phyloP scores from a whole-genome alignment of 2,113 vertebrate species.

The Bungarus multicinctus region DNA sequence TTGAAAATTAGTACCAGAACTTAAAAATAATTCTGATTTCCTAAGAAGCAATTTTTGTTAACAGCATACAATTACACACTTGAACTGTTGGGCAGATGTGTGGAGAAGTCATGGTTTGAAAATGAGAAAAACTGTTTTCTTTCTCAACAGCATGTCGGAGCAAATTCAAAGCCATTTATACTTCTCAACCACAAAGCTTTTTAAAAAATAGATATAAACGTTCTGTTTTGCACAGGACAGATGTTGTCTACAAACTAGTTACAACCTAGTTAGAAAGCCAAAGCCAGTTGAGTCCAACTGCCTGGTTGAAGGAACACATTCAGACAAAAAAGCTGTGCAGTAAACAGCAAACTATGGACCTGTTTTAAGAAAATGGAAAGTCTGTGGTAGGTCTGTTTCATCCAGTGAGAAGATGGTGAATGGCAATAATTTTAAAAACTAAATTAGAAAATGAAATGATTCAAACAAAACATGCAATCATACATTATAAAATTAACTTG shows the following conservation, averaged over 20 bases:
- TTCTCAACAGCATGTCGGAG: constrained; percentile 37
- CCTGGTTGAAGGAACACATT: constrained; percentile 35
- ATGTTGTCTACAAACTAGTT: constrained; percentile 51
- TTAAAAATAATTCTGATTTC: constrained; percentile 20
- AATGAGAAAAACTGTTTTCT: constrained; percentile 64
- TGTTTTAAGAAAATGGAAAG: constrained; percentile 19
- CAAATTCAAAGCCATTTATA: constrained; percentile 40
- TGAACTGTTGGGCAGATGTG: constrained; percentile 30
- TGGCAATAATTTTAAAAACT: neutral
- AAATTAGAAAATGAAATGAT: neutral
- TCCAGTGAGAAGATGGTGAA: neutral
- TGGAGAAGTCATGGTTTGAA: constrained; percentile 52
- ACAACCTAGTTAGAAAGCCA: constrained; percentile 27
- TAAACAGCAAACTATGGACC: constrained; percentile 19
- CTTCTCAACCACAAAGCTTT: constrained; percentile 55
- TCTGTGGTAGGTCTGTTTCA: constrained; percentile 6
- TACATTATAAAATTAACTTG: neutral
- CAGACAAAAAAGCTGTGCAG: constrained; percentile 44
- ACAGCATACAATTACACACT: constrained; percentile 36
- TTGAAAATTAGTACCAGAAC: neutral
- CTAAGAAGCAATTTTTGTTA: constrained; percentile 29
- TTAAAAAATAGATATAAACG: constrained; percentile 52
- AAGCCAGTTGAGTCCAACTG: constrained; percentile 14
- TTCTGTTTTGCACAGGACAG: constrained; percentile 25
- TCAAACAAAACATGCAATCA: neutral